Evolutionary conservation across 2,888 invertebrate species (phyloP).

Genomic region (Diplolepis rosae): DNA sequence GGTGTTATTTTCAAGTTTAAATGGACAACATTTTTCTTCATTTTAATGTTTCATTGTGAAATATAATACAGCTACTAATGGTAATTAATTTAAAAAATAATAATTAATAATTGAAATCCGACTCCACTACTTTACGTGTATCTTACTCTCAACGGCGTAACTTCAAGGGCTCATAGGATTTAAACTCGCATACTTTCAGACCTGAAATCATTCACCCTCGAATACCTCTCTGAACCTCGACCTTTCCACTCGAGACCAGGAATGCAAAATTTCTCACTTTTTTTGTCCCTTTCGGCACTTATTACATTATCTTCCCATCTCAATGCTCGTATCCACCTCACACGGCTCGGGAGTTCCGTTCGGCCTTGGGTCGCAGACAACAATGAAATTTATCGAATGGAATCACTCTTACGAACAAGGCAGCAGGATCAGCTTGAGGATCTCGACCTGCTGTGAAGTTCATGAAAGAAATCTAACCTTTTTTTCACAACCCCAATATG

Average conservation of each 20-base stretch:
- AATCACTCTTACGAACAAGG: conserved; percentile 19
- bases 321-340: conserved; percentile 20
- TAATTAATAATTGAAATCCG: too few relatives aligned
- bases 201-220: conserved; percentile 6
- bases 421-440: neutral
- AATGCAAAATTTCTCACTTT: conserved; percentile 25
- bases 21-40: too few relatives aligned
- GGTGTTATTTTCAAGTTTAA: too few relatives aligned
- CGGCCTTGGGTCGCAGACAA: conserved; percentile 31
- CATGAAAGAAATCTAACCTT: neutral
- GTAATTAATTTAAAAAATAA: too few relatives aligned
- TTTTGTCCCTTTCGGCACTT: conserved; percentile 23
- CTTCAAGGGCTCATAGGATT: neutral
- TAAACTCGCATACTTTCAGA: neutral
- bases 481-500: neutral
- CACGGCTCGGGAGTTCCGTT: conserved; percentile 26
- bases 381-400: conserved; percentile 32
- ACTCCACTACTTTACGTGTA: too few relatives aligned
- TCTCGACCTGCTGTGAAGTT: neutral
- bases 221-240: conserved; percentile 25
- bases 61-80: too few relatives aligned
- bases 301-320: conserved; percentile 30
- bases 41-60: too few relatives aligned
- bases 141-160: too few relatives aligned
- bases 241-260: conserved; percentile 22